A percentile compares a stretch with the other conserved stretches of the same genome.
Conservation (phyloP, 92 coral and sea anemone genomes). For the Epizoanthus rinbou region DNA sequence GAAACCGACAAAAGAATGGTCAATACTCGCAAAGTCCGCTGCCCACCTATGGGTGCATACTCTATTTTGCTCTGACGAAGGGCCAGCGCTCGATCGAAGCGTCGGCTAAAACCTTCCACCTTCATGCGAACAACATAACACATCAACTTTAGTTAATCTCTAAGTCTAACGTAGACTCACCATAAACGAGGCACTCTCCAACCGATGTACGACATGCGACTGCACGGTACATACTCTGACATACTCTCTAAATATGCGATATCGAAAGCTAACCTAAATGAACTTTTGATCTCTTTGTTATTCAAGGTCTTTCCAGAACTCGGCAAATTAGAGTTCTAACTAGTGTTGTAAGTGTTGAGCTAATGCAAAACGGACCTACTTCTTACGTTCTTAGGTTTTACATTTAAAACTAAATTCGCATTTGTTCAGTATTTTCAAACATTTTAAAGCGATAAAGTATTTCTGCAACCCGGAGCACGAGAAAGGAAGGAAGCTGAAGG, state of each 20-base stretch:
- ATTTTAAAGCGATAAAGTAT: neutral
- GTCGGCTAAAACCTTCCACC: no score
- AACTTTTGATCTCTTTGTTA: constrained; percentile 9
- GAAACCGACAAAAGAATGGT: no score
- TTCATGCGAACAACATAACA: no score
- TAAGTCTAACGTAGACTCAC: neutral
- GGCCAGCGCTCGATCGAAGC: no score
- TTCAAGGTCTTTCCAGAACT: neutral
- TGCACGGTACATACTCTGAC: neutral
- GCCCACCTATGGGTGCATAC: no score
- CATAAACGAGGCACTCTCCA: neutral
- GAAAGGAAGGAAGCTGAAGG: no score
- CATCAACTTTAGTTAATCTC: no score
- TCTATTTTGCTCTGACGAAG: no score
- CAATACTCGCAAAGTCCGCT: no score
- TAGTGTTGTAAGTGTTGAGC: neutral
- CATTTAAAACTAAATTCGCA: neutral
- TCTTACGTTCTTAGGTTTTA: neutral
- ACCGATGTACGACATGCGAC: neutral
- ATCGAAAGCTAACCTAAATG: neutral
- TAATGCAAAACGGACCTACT: neutral
- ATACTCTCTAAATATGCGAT: neutral
- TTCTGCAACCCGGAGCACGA: neutral
- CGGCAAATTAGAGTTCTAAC: no score
- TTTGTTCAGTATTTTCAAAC: no score